Evolutionary conservation across 2,797 vertebrate genomes (phyloP).

Genomic region (Tarsius wallacei): DNA sequence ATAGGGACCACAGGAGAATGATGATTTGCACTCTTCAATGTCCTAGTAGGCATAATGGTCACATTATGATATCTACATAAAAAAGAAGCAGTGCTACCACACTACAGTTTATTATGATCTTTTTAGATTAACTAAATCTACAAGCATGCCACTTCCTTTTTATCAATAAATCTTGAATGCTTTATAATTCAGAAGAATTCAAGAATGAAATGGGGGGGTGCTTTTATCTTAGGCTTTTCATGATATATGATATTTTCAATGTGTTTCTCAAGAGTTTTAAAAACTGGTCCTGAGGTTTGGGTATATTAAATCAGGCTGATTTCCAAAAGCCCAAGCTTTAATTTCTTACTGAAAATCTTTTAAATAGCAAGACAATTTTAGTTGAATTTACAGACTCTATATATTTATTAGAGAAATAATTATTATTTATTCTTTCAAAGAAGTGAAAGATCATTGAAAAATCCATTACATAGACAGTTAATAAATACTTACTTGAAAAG

Average conservation of each 20-base stretch:
- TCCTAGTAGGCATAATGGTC: neutral
- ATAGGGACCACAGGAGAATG: no score
- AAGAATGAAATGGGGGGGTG: neutral
- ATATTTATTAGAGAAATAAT: conserved; percentile 63
- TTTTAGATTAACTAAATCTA: conserved; percentile 59
- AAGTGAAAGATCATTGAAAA: conserved; percentile 71
- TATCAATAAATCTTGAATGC: conserved; percentile 29
- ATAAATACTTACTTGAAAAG: conserved; percentile 46
- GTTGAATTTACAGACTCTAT: conserved; percentile 2
- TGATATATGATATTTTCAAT: conserved; percentile 28
- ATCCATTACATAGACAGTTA: conserved; percentile 58
- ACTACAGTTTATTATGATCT: neutral
- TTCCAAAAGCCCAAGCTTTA: conserved; percentile 54
- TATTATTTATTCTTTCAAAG: conserved; percentile 60
- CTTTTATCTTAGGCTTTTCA: neutral
- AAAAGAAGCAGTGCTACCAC: neutral
- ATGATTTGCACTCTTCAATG: neutral
- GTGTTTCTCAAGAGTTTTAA: conserved; percentile 45
- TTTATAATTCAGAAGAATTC: conserved; percentile 48
- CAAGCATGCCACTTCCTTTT: conserved; percentile 39
- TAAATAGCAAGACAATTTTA: conserved; percentile 66
- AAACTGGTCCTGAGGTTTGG: conserved; percentile 38
- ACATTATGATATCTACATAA: neutral
- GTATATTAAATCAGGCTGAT: conserved; percentile 50
- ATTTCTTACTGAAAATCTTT: conserved; percentile 66